Evolutionary conservation across 2,888 invertebrate species (phyloP).

Genomic region (Platycheirus albimanus): DNA sequence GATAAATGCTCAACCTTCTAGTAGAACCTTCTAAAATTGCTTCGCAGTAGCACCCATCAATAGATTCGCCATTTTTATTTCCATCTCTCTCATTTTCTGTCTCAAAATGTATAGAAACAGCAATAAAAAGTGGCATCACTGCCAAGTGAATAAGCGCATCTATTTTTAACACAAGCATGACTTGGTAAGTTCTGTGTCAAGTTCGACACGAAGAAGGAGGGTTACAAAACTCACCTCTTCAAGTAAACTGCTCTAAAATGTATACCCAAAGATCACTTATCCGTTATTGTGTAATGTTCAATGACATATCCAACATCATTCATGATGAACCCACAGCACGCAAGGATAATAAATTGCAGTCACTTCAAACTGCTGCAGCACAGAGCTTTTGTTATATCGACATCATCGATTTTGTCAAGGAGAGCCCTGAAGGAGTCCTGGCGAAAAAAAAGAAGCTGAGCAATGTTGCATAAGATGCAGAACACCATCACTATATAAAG

Average conservation of each 20-base stretch:
- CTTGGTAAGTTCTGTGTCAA: conserved; percentile 1
- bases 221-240: not conserved
- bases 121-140: too few relatives aligned
- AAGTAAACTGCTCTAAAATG: conserved; percentile 24
- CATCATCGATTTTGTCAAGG: conserved; percentile 37
- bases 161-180: not conserved
- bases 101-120: too few relatives aligned
- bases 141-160: not conserved
- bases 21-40: too few relatives aligned
- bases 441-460: not conserved
- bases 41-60: too few relatives aligned
- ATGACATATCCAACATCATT: conserved; percentile 13
- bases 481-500: not conserved
- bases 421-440: not conserved
- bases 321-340: conserved; percentile 11
- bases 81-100: too few relatives aligned
- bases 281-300: conserved; percentile 21
- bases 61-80: too few relatives aligned
- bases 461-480: conserved; percentile 14
- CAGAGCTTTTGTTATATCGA: conserved; percentile 28
- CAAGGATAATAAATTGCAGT: conserved; percentile 47
- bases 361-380: conserved; percentile 38
- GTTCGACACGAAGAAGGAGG: not conserved
- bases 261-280: conserved; percentile 46
- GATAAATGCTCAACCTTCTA: too few relatives aligned